phyloP scores from a whole-genome alignment of 2,888 invertebrate genomes.

The Eurois occulta region DNA sequence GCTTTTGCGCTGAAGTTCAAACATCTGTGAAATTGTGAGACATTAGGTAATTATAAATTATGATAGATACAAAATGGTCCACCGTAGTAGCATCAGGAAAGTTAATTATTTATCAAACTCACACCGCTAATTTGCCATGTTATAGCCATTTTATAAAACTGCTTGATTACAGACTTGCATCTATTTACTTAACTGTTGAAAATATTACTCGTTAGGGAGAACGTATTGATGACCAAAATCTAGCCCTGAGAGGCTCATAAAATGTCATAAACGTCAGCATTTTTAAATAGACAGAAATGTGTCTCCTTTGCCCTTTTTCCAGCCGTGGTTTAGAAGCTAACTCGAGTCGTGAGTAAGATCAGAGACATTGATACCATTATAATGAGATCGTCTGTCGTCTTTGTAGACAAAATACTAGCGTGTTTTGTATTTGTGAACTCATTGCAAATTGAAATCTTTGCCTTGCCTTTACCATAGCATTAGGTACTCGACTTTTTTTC shows the following conservation, averaged over 20 bases:
- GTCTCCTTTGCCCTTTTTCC: slow-evolving; percentile 39
- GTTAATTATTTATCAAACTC: not conserved
- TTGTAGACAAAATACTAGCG: slow-evolving; percentile 59
- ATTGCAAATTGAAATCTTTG: slow-evolving; percentile 22
- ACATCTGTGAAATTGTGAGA: slow-evolving; percentile 18
- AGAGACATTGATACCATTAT: slow-evolving; percentile 63
- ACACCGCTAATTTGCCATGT: not conserved
- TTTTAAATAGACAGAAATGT: slow-evolving; percentile 34
- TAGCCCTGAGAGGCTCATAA: slow-evolving; percentile 2
- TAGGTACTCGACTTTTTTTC: not conserved
- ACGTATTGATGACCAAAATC: not conserved
- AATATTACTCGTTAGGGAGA: not conserved
- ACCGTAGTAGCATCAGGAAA: not conserved
- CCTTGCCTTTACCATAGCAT: not conserved
- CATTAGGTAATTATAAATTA: not conserved
- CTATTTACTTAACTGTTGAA: not conserved
- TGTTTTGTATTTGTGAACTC: slow-evolving; percentile 52
- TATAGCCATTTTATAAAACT: not conserved
- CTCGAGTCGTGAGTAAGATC: slow-evolving; percentile 61
- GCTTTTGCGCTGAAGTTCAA: not conserved
- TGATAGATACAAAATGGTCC: not conserved
- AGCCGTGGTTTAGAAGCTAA: slow-evolving; percentile 40
- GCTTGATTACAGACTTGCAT: not conserved
- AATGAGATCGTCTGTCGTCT: slow-evolving; percentile 63
- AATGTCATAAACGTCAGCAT: slow-evolving; percentile 31